These are phyloP conservation scores for Triplophysa rosa DNA, from an alignment of 2,113 vertebrate species.

Conservation along the genomic window DNA sequence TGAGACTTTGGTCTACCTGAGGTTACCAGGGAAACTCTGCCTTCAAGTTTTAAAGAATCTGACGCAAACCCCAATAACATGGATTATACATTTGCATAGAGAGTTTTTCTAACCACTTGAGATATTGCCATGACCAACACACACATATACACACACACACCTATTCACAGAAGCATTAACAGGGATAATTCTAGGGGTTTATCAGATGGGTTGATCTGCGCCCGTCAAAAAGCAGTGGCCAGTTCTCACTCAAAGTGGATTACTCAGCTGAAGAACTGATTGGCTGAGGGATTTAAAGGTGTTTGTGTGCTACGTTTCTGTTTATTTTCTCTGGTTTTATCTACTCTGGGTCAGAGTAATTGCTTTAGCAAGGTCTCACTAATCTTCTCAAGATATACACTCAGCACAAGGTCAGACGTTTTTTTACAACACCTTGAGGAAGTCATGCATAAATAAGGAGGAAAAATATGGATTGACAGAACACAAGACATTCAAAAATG, in stretches of 20 bases:
- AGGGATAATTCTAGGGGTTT: conserved; percentile 45
- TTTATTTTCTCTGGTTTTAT: conserved; percentile 42
- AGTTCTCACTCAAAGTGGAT: conserved; percentile 50
- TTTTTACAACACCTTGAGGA: neutral
- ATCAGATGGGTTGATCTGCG: conserved; percentile 42
- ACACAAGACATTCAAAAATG: neutral
- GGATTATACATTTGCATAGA: neutral
- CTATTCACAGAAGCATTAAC: conserved; percentile 33
- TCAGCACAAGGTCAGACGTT: conserved; percentile 22
- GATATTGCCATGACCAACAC: neutral
- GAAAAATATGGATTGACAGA: conserved; percentile 26
- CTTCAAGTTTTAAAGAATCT: neutral
- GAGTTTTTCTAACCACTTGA: neutral
- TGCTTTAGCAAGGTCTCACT: conserved; percentile 31
- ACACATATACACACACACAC: neutral
- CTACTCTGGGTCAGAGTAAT: conserved; percentile 35
- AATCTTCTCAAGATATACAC: conserved; percentile 42
- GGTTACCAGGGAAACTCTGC: too few species aligned
- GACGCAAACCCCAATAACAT: neutral
- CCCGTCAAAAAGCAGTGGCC: conserved; percentile 29
- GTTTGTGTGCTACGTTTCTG: conserved; percentile 2
- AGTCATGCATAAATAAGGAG: neutral
- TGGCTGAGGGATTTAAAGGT: conserved; percentile 24
- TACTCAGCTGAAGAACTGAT: conserved; percentile 33
- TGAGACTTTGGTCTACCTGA: too few species aligned